Evolutionary conservation across 1,140 invertebrate genomes (phyloP).

Genomic region (Drosophila ficusphila): DNA sequence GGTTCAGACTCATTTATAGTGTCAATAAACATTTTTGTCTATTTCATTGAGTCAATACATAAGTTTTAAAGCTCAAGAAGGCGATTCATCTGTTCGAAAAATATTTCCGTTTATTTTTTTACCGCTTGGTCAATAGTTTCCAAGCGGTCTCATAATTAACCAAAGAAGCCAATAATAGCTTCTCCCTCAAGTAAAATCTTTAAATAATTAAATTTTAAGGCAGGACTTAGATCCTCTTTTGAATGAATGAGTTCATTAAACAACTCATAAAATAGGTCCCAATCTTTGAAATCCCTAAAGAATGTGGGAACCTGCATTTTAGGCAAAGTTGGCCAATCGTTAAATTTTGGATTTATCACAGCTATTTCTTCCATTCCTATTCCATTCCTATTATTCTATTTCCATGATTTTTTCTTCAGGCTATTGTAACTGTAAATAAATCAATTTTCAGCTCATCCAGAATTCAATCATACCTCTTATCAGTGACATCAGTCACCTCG

Average conservation of each 20-base stretch:
- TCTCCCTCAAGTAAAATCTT: neutral
- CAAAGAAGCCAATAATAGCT: neutral
- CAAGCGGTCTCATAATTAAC: neutral
- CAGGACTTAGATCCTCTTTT: neutral
- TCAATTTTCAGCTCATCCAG: neutral
- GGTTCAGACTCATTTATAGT: neutral
- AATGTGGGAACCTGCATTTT: neutral
- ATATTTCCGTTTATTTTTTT: conserved; percentile 10
- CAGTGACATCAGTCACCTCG: neutral
- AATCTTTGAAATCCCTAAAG: no score
- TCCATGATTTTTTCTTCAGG: no score
- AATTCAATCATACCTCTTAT: neutral
- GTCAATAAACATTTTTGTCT: neutral
- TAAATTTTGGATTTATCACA: neutral
- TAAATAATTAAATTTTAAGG: neutral
- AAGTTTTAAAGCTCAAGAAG: no score
- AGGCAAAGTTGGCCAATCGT: no score
- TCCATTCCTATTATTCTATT: no score
- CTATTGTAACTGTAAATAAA: neutral
- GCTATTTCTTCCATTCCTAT: no score
- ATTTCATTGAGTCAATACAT: neutral
- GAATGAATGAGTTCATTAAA: neutral
- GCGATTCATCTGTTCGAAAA: neutral
- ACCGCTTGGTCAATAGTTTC: conserved; percentile 5
- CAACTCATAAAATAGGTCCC: neutral